Percentiles rank a stretch among this genome's conserved stretches.
phyloP scores from a whole-genome alignment of 2,113 vertebrate genomes.

The Cyphomyrus plagiostoma region DNA sequence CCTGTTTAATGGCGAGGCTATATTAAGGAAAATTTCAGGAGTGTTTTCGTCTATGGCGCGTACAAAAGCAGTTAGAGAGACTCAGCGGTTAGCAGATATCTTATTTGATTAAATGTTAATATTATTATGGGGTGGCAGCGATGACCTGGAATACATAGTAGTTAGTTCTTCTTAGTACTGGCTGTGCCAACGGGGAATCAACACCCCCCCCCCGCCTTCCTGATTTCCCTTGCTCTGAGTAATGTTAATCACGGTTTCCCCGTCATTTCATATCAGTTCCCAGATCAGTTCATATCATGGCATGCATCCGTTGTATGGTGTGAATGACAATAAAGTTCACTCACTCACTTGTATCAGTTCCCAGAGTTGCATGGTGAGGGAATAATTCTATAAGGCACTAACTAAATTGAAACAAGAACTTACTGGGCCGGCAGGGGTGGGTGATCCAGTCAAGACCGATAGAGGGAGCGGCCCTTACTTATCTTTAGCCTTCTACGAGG shows the following conservation, averaged over 20 bases:
- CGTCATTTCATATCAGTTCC: too few relatives aligned
- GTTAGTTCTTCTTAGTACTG: not conserved
- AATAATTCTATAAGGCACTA: too few relatives aligned
- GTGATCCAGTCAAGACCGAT: too few relatives aligned
- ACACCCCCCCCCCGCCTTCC: not conserved
- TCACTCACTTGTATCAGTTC: not conserved
- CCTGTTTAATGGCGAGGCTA: not conserved
- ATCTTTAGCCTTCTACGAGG: too few relatives aligned
- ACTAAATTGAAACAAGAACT: too few relatives aligned
- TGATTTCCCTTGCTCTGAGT: not conserved
- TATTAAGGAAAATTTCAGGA: not conserved
- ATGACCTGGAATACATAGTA: not conserved
- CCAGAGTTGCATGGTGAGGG: not conserved
- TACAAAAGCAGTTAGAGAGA: not conserved
- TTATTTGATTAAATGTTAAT: not conserved
- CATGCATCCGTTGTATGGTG: too few relatives aligned
- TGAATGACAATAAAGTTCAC: not conserved
- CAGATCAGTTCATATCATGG: too few relatives aligned
- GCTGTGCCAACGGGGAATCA: not conserved
- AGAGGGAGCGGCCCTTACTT: too few relatives aligned
- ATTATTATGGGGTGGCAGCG: not conserved
- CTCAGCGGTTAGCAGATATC: not conserved
- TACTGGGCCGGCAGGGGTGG: too few relatives aligned
- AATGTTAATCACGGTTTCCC: not conserved
- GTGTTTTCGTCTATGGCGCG: not conserved